These are phyloP conservation scores for Thelaira solivaga DNA, from an alignment of 2,888 invertebrate genomes.

Conservation along the genomic window DNA sequence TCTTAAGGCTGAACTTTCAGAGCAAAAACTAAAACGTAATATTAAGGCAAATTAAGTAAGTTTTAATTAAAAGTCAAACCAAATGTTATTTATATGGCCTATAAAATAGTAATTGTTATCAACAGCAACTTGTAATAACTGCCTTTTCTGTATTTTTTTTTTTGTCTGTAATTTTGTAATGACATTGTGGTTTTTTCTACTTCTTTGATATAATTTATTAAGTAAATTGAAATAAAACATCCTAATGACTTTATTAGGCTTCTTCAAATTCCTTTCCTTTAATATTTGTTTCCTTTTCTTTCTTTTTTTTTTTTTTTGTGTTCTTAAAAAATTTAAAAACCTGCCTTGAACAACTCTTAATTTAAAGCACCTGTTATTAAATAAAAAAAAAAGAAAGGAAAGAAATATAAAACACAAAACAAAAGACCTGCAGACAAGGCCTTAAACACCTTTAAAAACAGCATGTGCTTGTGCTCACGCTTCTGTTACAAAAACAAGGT, in stretches of 20 bases:
- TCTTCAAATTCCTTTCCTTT: not conserved
- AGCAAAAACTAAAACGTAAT: too few relatives aligned
- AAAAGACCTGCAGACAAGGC: slow-evolving; percentile 15
- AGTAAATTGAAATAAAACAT: slow-evolving; percentile 42
- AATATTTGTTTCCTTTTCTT: not conserved
- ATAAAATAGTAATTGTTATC: too few relatives aligned
- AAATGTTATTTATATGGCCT: too few relatives aligned
- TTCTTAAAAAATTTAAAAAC: slow-evolving; percentile 17
- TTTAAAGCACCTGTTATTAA: slow-evolving; percentile 30
- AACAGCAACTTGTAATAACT: too few relatives aligned
- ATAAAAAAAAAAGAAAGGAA: not conserved
- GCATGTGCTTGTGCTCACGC: slow-evolving; percentile 29
- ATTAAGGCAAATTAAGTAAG: not conserved
- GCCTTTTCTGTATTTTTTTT: too few relatives aligned
- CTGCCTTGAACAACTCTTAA: slow-evolving; percentile 2
- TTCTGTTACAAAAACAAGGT: not conserved
- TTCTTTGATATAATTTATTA: not conserved
- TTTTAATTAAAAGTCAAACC: too few relatives aligned
- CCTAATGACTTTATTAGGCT: slow-evolving; percentile 48
- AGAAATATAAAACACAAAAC: slow-evolving; percentile 12
- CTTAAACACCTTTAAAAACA: slow-evolving; percentile 17
- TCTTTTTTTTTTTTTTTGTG: not conserved
- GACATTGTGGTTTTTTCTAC: not conserved
- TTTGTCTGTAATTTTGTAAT: too few relatives aligned
- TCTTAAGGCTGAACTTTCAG: too few relatives aligned